A percentile compares a stretch with the other conserved stretches of the same genome.
These are phyloP conservation scores for Dunckerocampus dactyliophorus DNA, from an alignment of 2,113 vertebrate species.

Conservation along the genomic window DNA sequence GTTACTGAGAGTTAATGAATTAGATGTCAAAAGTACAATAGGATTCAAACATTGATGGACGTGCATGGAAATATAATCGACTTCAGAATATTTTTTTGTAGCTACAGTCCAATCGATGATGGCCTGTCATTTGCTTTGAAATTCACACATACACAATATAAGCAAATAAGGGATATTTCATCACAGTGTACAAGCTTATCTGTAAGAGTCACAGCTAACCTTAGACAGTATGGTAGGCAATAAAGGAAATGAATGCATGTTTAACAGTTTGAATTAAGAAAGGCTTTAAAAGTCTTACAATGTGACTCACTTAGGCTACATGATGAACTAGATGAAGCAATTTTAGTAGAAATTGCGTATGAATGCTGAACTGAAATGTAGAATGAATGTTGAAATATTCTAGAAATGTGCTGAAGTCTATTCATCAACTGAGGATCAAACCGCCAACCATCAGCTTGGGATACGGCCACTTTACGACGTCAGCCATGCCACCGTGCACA, in stretches of 20 bases:
- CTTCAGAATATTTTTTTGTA: conserved; percentile 1
- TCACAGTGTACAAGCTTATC: not conserved
- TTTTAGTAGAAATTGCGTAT: too few species aligned
- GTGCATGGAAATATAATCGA: not conserved
- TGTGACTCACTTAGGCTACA: too few species aligned
- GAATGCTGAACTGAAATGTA: too few species aligned
- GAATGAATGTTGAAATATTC: too few species aligned
- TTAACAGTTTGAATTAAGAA: too few species aligned
- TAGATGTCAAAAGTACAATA: conserved; percentile 23
- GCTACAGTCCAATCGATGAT: not conserved
- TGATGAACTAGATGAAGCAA: too few species aligned
- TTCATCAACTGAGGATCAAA: too few species aligned
- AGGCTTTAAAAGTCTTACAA: too few species aligned
- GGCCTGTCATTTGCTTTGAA: not conserved
- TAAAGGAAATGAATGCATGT: not conserved
- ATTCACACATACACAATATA: not conserved
- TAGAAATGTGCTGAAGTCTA: too few species aligned
- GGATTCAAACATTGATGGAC: conserved; percentile 19
- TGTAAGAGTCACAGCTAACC: not conserved
- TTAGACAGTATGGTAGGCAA: not conserved
- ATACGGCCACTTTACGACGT: too few species aligned
- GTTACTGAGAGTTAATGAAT: conserved; percentile 40
- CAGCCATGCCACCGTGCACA: too few species aligned
- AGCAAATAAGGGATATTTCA: not conserved
- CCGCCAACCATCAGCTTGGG: too few species aligned